phyloP scores from a whole-genome alignment of 2,888 invertebrate genomes.

The Eilema griseolum region DNA sequence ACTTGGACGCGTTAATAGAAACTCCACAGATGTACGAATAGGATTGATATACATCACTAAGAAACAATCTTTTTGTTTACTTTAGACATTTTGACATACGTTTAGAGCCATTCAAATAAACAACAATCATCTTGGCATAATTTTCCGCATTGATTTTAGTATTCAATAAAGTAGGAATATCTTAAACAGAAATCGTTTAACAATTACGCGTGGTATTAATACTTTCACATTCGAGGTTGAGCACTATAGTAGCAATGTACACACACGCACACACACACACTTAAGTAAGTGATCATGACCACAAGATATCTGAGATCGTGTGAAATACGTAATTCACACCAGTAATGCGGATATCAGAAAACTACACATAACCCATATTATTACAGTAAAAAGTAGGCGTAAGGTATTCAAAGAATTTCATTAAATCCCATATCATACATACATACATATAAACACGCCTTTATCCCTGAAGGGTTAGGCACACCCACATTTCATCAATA shows the following conservation, averaged over 20 bases:
- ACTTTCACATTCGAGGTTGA: slow-evolving; percentile 54
- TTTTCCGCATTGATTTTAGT: not conserved
- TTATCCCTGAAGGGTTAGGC: too few species aligned
- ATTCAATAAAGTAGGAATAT: slow-evolving; percentile 16
- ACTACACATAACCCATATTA: not conserved
- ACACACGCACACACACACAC: slow-evolving; percentile 14
- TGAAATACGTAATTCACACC: slow-evolving; percentile 25
- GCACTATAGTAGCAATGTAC: slow-evolving; percentile 1
- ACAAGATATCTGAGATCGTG: slow-evolving; percentile 19
- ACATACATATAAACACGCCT: too few species aligned
- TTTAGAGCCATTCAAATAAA: not conserved
- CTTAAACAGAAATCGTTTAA: slow-evolving; percentile 27
- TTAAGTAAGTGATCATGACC: not conserved
- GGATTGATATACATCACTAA: too few species aligned
- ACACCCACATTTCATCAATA: too few species aligned
- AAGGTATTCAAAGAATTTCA: not conserved
- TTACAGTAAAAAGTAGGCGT: not conserved
- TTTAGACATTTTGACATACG: too few species aligned
- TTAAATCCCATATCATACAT: too few species aligned
- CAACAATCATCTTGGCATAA: not conserved
- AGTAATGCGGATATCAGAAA: slow-evolving; percentile 17
- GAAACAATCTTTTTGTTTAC: not conserved
- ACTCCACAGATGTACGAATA: not conserved
- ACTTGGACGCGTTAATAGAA: too few species aligned
- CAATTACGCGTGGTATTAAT: slow-evolving; percentile 34